Evolutionary conservation across 2,113 vertebrate species (phyloP).

Genomic region (Morone chrysops): DNA sequence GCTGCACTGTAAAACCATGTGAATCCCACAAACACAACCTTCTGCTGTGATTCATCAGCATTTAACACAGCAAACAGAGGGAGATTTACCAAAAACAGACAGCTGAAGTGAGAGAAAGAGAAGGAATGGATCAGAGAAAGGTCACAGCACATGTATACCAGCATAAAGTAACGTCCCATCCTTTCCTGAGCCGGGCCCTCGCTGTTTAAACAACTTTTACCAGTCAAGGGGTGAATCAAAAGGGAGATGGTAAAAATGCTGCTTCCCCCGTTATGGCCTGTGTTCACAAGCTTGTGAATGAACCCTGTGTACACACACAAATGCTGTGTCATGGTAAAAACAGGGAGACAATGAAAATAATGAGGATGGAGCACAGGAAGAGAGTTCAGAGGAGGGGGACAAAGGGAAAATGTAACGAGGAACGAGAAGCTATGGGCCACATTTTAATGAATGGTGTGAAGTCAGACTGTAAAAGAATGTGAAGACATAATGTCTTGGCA

Average conservation of each 20-base stretch:
- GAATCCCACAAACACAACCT: neutral
- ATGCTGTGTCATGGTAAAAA: constrained; percentile 41
- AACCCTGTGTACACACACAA: constrained; percentile 37
- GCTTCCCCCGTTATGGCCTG: constrained; percentile 27
- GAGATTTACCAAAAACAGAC: neutral
- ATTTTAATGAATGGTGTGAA: constrained; percentile 31
- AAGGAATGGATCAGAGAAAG: constrained; percentile 38
- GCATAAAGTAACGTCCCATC: constrained; percentile 15
- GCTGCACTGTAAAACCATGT: constrained; percentile 7
- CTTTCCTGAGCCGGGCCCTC: constrained; percentile 32
- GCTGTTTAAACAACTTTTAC: constrained; percentile 62
- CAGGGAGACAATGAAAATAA: constrained; percentile 40
- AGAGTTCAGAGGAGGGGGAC: neutral
- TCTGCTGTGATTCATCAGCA: constrained; percentile 18
- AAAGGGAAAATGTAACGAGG: neutral
- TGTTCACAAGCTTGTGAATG: constrained; percentile 55
- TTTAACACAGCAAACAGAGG: constrained; percentile 1
- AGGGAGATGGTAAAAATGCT: constrained; percentile 49
- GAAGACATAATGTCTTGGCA: constrained; percentile 3
- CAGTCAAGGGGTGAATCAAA: constrained; percentile 54
- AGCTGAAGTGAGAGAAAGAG: neutral
- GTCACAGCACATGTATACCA: constrained; percentile 9
- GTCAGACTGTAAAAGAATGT: constrained; percentile 22
- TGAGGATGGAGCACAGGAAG: constrained; percentile 34
- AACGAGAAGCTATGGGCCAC: neutral